phyloP scores from a whole-genome alignment of 2,888 invertebrate genomes.

The Sinohyriopsis cumingii region DNA sequence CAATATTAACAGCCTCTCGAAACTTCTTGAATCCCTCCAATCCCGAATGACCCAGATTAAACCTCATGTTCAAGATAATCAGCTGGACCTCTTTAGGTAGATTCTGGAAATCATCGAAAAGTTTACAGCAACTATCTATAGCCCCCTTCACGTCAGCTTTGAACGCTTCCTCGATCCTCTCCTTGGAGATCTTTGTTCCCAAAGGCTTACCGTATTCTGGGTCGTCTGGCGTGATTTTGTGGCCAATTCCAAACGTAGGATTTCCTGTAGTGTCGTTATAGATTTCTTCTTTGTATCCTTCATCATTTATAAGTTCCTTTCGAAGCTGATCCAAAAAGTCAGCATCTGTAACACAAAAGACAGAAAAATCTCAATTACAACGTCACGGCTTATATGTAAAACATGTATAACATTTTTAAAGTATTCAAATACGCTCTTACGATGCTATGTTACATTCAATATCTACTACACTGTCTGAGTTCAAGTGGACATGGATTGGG shows the following conservation, averaged over 20 bases:
- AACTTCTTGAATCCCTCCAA: constrained; percentile 9
- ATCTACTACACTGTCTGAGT: too few relatives aligned
- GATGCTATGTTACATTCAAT: too few relatives aligned
- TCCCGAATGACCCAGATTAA: constrained; percentile 10
- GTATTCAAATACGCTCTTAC: too few relatives aligned
- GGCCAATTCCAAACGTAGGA: constrained; percentile 19
- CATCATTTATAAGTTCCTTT: constrained; percentile 9
- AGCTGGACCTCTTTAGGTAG: constrained; percentile 14
- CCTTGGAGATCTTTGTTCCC: constrained; percentile 2
- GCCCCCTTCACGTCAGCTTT: constrained; percentile 7
- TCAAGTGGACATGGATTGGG: too few relatives aligned
- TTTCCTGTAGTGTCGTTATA: constrained; percentile 7
- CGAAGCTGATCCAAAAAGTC: too few relatives aligned
- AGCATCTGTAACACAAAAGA: too few relatives aligned
- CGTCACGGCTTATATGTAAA: too few relatives aligned
- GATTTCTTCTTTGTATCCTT: constrained; percentile 8
- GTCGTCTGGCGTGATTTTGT: constrained; percentile 8
- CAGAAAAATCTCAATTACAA: too few relatives aligned
- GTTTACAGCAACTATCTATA: background rate
- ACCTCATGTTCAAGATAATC: constrained; percentile 16
- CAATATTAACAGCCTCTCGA: constrained; percentile 5
- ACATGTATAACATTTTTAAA: too few relatives aligned
- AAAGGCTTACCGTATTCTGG: constrained; percentile 10
- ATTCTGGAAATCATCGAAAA: background rate
- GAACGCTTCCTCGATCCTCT: constrained; percentile 9